Conservation (phyloP, 92 coral and sea anemone species). For the Paramuricea clavata region DNA sequence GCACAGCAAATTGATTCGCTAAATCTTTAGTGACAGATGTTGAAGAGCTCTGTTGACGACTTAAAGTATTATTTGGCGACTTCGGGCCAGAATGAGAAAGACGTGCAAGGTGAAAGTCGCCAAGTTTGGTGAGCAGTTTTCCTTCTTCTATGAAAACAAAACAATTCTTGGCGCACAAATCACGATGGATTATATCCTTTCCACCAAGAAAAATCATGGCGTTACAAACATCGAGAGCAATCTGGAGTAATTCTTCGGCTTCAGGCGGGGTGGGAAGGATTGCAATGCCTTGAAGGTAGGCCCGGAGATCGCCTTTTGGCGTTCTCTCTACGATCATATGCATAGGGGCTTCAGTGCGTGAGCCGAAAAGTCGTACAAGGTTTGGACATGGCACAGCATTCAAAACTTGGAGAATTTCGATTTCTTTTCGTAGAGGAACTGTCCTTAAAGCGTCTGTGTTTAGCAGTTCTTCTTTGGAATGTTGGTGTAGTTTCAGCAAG, state of each 20-base stretch:
- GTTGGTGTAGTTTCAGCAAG: neutral
- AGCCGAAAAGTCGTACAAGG: conserved; percentile 4
- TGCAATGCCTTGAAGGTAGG: neutral
- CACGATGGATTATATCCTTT: neutral
- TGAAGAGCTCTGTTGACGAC: too few species aligned
- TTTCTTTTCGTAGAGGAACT: neutral
- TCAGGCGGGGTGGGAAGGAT: neutral
- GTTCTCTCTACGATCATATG: too few species aligned
- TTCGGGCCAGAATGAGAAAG: neutral
- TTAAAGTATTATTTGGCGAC: too few species aligned
- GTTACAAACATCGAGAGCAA: neutral
- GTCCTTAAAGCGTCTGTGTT: neutral
- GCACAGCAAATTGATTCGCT: conserved; percentile 2
- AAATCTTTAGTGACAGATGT: too few species aligned
- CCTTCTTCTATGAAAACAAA: conserved; percentile 10
- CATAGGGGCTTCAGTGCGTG: neutral
- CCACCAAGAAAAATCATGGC: conserved; percentile 20
- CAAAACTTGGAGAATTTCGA: conserved; percentile 30
- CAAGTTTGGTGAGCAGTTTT: neutral
- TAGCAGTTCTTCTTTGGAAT: neutral
- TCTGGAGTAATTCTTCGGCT: neutral
- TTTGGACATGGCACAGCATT: conserved; percentile 25
- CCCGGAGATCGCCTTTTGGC: neutral
- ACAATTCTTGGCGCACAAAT: too few species aligned
- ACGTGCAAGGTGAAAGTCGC: conserved; percentile 14